A percentile compares a stretch with the other conserved stretches of the same genome.
These are phyloP conservation scores for Scomber colias DNA, from an alignment of 2,113 vertebrate genomes.

Conservation along the genomic window DNA sequence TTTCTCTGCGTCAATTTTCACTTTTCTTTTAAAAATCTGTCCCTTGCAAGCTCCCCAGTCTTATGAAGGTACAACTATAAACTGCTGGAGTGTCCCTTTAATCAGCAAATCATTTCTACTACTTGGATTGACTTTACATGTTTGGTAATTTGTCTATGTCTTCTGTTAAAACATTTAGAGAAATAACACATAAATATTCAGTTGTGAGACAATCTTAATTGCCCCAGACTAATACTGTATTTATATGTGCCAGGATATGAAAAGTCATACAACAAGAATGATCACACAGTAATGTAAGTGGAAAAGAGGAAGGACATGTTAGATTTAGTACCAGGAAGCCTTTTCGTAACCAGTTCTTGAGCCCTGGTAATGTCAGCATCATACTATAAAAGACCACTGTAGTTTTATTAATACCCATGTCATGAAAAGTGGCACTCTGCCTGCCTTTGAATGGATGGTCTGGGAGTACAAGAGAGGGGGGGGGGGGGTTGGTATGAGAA, in stretches of 20 bases:
- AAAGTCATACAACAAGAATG: not conserved
- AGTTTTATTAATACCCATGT: conserved; percentile 10
- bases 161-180: conserved; percentile 5
- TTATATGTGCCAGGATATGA: not conserved
- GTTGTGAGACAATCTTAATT: not conserved
- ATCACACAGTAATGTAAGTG: not conserved
- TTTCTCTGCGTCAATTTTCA: no score
- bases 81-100: no score
- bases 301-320: not conserved
- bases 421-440: conserved; percentile 28
- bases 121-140: not conserved
- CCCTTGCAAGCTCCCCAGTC: no score
- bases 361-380: not conserved
- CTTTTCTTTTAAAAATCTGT: no score
- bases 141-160: not conserved
- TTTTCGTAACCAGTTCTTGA: not conserved
- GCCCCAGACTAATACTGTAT: not conserved
- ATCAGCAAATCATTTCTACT: no score
- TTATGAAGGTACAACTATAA: no score
- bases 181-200: not conserved
- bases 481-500: conserved; percentile 12
- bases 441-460: conserved; percentile 33
- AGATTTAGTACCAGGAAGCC: not conserved
- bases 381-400: not conserved
- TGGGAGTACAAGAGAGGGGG: conserved; percentile 3